phyloP scores from a whole-genome alignment of 2,113 vertebrate genomes.

The Sturnira hondurensis region DNA sequence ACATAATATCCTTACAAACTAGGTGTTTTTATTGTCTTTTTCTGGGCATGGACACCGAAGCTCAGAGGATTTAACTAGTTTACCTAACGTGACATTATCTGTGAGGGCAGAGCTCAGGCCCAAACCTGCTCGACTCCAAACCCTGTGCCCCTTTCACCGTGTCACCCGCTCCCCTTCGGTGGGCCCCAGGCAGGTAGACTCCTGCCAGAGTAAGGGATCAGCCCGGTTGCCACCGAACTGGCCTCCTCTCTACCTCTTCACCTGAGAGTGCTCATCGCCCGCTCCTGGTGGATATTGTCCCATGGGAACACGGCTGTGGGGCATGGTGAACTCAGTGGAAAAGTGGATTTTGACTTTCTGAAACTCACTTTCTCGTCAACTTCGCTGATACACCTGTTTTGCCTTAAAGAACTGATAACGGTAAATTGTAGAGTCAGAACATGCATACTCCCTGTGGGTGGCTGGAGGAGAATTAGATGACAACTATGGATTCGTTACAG shows the following conservation, averaged over 20 bases:
- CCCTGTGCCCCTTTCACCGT: neutral
- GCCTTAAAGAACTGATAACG: neutral
- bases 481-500: neutral
- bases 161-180: fast-evolving
- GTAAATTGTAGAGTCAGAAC: neutral
- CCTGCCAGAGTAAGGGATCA: neutral
- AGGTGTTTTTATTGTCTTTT: neutral
- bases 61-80: neutral
- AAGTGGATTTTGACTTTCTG: neutral
- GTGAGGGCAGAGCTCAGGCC: neutral
- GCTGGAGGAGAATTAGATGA: neutral
- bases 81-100: neutral
- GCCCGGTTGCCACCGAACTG: neutral
- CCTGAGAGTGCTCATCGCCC: neutral
- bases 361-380: neutral
- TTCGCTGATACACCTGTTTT: neutral
- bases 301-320: neutral
- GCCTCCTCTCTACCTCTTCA: neutral
- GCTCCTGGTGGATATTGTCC: neutral
- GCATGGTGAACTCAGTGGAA: neutral
- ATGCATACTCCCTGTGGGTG: neutral
- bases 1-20: neutral
- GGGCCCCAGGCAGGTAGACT: neutral
- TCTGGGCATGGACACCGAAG: neutral
- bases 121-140: neutral